A percentile compares a stretch with the other conserved stretches of the same genome.
Evolutionary conservation across 2,113 vertebrate genomes (phyloP).

Genomic region (Solenodon paradoxus): DNA sequence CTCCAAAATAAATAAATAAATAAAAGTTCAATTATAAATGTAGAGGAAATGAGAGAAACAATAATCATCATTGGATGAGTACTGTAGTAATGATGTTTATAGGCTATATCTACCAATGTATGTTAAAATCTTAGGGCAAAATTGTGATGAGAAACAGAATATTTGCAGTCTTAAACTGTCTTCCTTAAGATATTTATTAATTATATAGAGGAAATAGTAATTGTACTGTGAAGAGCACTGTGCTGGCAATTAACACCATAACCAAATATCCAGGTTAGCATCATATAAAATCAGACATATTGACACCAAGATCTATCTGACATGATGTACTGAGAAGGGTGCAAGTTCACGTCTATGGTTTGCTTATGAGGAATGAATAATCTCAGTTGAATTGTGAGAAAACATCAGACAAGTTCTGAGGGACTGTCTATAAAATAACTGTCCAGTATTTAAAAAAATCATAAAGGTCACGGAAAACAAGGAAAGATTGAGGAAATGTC

Average conservation of each 20-base stretch:
- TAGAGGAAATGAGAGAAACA: neutral
- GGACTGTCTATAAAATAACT: neutral
- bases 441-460: neutral
- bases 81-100: neutral
- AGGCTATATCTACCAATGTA: neutral
- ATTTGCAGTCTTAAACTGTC: neutral
- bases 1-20: no score
- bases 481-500: neutral
- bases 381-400: neutral
- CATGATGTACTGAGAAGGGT: neutral
- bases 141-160: neutral
- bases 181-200: neutral
- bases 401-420: neutral
- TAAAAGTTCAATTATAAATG: no score
- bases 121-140: neutral
- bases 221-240: neutral
- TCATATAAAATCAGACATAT: neutral
- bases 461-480: neutral
- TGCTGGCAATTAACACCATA: neutral
- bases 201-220: neutral
- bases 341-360: neutral
- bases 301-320: rapidly evolving
- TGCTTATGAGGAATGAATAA: neutral
- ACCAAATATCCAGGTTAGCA: neutral
- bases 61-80: neutral